Conservation (phyloP, 1,140 invertebrate genomes). For the Drosophila truncata region DNA sequence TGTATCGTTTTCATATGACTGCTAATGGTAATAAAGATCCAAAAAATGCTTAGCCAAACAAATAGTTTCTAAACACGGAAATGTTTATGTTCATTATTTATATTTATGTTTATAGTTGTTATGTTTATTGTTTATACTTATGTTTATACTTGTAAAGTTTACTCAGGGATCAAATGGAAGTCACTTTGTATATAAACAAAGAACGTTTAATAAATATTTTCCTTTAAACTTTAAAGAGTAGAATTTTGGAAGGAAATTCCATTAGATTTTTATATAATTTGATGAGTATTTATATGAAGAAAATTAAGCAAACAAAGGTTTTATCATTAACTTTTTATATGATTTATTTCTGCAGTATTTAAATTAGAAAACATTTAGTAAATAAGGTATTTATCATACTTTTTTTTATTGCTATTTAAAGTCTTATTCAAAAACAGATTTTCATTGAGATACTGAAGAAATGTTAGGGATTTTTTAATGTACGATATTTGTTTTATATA, state of each 20-base stretch:
- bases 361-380: neutral
- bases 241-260: neutral
- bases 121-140: neutral
- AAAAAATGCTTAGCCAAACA: neutral
- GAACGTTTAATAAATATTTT: neutral
- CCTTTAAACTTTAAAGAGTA: neutral
- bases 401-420: neutral
- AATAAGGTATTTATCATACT: neutral
- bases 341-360: neutral
- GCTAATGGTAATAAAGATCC: neutral
- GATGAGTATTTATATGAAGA: too few relatives aligned
- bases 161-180: neutral
- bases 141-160: neutral
- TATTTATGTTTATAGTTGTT: neutral
- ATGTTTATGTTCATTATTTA: neutral
- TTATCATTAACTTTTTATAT: neutral
- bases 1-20: conserved; percentile 1
- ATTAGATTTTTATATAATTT: neutral
- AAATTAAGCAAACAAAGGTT: too few relatives aligned
- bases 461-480: neutral
- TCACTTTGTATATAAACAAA: neutral
- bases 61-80: conserved; percentile 7
- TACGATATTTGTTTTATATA: neutral
- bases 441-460: neutral
- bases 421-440: neutral